phyloP scores from a whole-genome alignment of 2,113 vertebrate species.

The Thamnophis sirtalis region DNA sequence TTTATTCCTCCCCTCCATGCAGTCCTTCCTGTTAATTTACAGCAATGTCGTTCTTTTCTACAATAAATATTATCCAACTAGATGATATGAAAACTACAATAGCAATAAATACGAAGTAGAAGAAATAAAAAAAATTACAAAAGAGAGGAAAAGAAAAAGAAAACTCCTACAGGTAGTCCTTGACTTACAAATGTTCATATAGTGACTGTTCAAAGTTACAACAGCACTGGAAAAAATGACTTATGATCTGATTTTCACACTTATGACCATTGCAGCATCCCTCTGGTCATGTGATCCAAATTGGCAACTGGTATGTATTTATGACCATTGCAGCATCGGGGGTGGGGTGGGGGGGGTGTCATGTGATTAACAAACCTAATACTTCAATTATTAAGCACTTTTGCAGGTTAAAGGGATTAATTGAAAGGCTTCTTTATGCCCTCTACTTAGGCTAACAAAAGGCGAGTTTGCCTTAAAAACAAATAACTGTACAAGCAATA shows the following conservation, averaged over 20 bases:
- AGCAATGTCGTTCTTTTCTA: not conserved
- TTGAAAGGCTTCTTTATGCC: not conserved
- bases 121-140: not conserved
- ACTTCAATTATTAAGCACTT: not conserved
- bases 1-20: not conserved
- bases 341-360: not conserved
- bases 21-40: not conserved
- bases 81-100: not conserved
- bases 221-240: not conserved
- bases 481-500: not conserved
- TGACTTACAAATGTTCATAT: not conserved
- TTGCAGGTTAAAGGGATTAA: not conserved
- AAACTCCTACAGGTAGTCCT: not conserved
- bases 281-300: not conserved
- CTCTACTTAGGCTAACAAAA: not conserved
- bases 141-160: not conserved
- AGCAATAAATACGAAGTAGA: not conserved
- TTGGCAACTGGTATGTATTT: not conserved
- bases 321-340: not conserved
- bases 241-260: not conserved
- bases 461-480: conserved; percentile 7
- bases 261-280: not conserved
- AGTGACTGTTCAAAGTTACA: not conserved
- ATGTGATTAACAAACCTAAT: not conserved
- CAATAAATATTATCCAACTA: not conserved